Conservation (phyloP, 1,140 invertebrate species). For the Elymnias hypermnestra region DNA sequence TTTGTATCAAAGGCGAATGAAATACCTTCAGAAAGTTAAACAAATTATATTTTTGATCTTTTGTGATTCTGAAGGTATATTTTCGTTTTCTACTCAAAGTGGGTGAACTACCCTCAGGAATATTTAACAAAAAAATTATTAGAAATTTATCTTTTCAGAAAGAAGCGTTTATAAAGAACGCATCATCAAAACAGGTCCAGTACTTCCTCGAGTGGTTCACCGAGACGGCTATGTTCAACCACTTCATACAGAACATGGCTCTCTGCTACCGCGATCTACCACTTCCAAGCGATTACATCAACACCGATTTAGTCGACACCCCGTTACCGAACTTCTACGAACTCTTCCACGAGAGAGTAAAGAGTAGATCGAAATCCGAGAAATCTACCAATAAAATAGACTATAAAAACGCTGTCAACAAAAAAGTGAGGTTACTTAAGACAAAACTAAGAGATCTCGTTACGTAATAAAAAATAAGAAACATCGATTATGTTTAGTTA, state of each 20-base stretch:
- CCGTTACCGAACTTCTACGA: slow-evolving; percentile 64
- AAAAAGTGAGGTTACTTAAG: slow-evolving; percentile 62
- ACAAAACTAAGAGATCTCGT: slow-evolving; percentile 68
- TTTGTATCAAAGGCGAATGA: too few species aligned
- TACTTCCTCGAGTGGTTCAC: slow-evolving; percentile 89
- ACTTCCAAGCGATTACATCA: slow-evolving; percentile 16
- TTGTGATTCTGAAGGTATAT: too few species aligned
- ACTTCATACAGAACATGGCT: slow-evolving; percentile 64
- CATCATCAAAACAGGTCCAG: slow-evolving; percentile 78
- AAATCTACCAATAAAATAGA: slow-evolving; percentile 36
- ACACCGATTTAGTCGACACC: slow-evolving; percentile 36
- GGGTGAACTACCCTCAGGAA: too few species aligned
- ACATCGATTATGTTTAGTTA: too few species aligned
- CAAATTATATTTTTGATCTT: too few species aligned
- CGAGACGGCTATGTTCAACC: slow-evolving; percentile 87
- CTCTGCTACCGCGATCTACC: slow-evolving; percentile 17
- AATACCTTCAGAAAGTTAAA: too few species aligned
- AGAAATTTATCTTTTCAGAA: slow-evolving; percentile 70
- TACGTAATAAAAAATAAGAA: slow-evolving; percentile 33
- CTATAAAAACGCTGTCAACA: slow-evolving; percentile 64
- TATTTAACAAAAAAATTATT: too few species aligned
- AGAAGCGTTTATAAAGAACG: slow-evolving; percentile 78
- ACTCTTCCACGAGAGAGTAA: slow-evolving; percentile 58
- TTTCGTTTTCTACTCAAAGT: too few species aligned
- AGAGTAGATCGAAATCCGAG: slow-evolving; percentile 30